phyloP scores from a whole-genome alignment of 2,888 invertebrate genomes.

The Eubasilissa splendida region DNA sequence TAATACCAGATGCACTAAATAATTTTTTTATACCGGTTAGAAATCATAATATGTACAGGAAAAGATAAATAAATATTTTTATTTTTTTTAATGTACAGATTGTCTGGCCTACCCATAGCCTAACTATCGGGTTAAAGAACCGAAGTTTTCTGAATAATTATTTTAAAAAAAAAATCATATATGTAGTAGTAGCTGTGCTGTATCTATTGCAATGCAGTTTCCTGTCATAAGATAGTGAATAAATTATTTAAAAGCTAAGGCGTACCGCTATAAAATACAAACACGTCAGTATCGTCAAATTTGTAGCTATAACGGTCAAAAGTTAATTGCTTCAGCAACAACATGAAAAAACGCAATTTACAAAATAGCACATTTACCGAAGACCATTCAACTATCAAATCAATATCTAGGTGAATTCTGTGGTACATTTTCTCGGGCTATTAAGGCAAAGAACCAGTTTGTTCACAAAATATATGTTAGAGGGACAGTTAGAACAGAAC shows the following conservation, averaged over 20 bases:
- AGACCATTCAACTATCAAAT: neutral
- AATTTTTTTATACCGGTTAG: too few species aligned
- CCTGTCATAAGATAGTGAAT: neutral
- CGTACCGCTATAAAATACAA: neutral
- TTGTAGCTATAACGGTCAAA: slow-evolving; percentile 1
- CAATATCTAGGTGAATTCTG: slow-evolving; percentile 15
- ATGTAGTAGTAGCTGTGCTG: neutral
- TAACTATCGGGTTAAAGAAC: too few species aligned
- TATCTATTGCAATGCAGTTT: slow-evolving; percentile 10
- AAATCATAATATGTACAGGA: too few species aligned
- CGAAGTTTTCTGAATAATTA: too few species aligned
- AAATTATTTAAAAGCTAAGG: neutral
- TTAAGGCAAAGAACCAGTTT: slow-evolving; percentile 8
- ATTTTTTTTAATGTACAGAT: too few species aligned
- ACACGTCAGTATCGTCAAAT: neutral
- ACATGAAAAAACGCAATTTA: neutral
- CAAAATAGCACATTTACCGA: neutral
- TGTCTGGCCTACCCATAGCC: too few species aligned
- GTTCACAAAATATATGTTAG: slow-evolving; percentile 9
- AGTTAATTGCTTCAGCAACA: neutral
- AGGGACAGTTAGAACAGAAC: slow-evolving; percentile 2
- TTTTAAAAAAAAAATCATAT: too few species aligned
- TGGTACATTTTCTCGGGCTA: neutral
- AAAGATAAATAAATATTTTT: too few species aligned
- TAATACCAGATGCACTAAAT: too few species aligned